Evolutionary conservation across 2,113 vertebrate genomes (phyloP).

Genomic region (Hippocampus zosterae): DNA sequence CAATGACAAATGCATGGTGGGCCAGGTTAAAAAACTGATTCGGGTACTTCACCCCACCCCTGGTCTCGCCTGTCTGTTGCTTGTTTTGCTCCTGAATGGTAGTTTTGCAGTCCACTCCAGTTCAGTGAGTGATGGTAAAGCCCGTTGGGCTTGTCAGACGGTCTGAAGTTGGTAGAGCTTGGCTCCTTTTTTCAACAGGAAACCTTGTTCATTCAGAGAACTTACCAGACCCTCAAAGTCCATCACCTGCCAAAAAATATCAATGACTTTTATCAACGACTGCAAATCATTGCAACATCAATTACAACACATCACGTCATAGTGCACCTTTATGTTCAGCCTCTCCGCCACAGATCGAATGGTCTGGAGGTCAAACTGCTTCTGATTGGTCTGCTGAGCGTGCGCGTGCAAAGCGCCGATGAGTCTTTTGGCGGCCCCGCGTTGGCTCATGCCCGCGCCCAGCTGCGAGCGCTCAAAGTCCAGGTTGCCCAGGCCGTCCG

Average conservation of each 20-base stretch:
- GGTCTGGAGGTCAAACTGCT: constrained; percentile 83
- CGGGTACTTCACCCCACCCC: not conserved
- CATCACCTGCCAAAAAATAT: constrained; percentile 73
- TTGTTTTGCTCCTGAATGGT: not conserved
- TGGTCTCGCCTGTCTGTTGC: not conserved
- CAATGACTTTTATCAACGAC: not conserved
- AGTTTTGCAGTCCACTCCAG: not conserved
- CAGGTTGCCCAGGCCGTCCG: constrained; percentile 90
- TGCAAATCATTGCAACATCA: not conserved
- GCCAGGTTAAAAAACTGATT: not conserved
- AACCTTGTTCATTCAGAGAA: constrained; percentile 94
- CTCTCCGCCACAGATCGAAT: constrained; percentile 80
- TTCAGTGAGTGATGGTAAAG: not conserved
- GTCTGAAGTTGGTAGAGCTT: constrained; percentile 92
- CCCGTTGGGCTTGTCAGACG: constrained; percentile 61
- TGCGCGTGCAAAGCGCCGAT: constrained; percentile 82
- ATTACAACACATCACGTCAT: not conserved
- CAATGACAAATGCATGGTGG: no score
- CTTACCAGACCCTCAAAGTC: constrained; percentile 92
- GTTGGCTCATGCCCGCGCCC: constrained; percentile 94
- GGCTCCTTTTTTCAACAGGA: constrained; percentile 89
- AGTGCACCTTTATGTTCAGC: constrained; percentile 79
- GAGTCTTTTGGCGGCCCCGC: constrained; percentile 83
- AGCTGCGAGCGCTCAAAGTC: constrained; percentile 96
- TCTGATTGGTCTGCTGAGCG: constrained; percentile 85